Percentiles rank a stretch among this genome's conserved stretches.
phyloP scores from a whole-genome alignment of 2,888 invertebrate species.

The Himalopsyche tibetana region DNA sequence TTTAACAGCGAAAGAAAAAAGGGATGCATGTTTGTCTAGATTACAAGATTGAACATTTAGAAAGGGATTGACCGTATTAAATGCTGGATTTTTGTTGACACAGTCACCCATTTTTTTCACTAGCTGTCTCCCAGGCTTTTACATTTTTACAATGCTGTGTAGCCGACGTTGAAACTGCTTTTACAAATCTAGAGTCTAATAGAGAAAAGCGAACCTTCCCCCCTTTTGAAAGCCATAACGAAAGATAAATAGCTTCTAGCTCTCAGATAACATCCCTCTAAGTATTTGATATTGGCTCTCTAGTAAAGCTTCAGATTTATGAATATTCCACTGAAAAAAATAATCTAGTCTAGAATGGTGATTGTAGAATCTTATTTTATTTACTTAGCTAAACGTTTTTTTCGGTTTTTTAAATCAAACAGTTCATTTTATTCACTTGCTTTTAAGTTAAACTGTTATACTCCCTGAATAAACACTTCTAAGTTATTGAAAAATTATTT shows the following conservation, averaged over 20 bases:
- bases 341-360: too few relatives aligned
- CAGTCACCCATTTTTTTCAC: not conserved
- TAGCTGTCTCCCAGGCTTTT: not conserved
- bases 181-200: constrained; percentile 25
- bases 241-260: not conserved
- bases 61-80: not conserved
- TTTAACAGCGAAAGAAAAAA: not conserved
- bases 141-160: not conserved
- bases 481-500: too few relatives aligned
- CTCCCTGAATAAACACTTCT: too few relatives aligned
- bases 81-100: not conserved
- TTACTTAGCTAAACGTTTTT: too few relatives aligned
- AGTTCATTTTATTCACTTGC: too few relatives aligned
- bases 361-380: too few relatives aligned
- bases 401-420: too few relatives aligned
- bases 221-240: constrained; percentile 4
- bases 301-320: constrained; percentile 1
- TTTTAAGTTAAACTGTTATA: too few relatives aligned
- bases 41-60: constrained; percentile 14
- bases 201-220: not conserved
- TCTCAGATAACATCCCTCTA: not conserved
- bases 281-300: constrained; percentile 15
- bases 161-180: constrained; percentile 4
- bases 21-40: not conserved
- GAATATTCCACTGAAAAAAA: not conserved